Evolutionary conservation across 2,888 invertebrate genomes (phyloP).

Genomic region (Heliconius cydno): DNA sequence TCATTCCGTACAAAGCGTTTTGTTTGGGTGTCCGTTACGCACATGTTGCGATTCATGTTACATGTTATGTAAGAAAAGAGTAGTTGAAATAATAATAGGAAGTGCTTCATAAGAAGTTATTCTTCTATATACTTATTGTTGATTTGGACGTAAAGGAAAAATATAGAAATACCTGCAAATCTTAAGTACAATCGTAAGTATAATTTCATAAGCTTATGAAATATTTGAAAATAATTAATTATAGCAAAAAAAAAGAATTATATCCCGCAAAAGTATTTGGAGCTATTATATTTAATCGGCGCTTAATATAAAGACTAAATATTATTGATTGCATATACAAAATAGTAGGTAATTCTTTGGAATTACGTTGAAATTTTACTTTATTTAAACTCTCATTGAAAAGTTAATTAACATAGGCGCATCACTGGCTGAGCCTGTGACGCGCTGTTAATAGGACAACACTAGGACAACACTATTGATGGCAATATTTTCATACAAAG

Average conservation of each 20-base stretch:
- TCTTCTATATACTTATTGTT: not conserved
- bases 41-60: conserved; percentile 56
- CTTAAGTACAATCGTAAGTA: no score
- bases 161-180: no score
- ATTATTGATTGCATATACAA: no score
- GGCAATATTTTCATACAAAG: not conserved
- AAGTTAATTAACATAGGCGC: conserved; percentile 51
- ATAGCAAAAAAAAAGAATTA: conserved; percentile 39
- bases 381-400: conserved; percentile 40
- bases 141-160: not conserved
- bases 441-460: conserved; percentile 33
- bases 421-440: conserved; percentile 32
- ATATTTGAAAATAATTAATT: no score
- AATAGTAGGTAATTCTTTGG: no score
- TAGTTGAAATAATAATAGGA: conserved; percentile 27
- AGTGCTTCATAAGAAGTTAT: not conserved
- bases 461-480: conserved; percentile 17
- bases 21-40: conserved; percentile 62
- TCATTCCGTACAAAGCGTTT: conserved; percentile 68
- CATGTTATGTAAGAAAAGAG: conserved; percentile 34
- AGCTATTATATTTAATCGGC: no score
- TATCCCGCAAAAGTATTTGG: no score
- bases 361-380: not conserved
- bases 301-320: no score
- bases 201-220: no score